Evolutionary conservation across 2,113 vertebrate genomes (phyloP).

Genomic region (Ceuthmochares aereus): DNA sequence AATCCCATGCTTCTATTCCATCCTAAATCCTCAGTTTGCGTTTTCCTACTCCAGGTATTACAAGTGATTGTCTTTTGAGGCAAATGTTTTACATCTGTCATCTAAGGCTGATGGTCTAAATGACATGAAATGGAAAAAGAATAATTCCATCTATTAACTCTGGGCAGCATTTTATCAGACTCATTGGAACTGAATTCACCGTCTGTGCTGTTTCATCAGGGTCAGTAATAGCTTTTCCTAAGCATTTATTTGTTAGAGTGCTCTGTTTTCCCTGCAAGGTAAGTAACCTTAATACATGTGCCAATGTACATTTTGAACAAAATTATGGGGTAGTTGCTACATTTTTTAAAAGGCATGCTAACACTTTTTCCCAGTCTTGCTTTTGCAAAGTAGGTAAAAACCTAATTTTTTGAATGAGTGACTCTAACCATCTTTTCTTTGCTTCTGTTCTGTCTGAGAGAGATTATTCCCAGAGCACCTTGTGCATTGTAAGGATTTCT

Average conservation of each 20-base stretch:
- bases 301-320: not conserved
- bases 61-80: not conserved
- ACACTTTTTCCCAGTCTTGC: not conserved
- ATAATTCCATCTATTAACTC: constrained; percentile 17
- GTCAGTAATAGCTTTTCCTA: constrained; percentile 2
- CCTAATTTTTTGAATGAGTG: not conserved
- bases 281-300: not conserved
- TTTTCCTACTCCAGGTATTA: not conserved
- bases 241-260: not conserved
- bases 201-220: constrained; percentile 12
- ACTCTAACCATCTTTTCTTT: not conserved
- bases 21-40: not conserved
- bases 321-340: not conserved
- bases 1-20: not conserved
- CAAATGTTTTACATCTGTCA: not conserved
- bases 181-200: not conserved
- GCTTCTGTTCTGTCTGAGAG: not conserved
- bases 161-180: not conserved
- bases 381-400: not conserved
- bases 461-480: not conserved
- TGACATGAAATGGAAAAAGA: not conserved
- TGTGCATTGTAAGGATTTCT: not conserved
- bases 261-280: not conserved
- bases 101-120: not conserved
- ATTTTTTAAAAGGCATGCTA: not conserved